A percentile compares a stretch with the other conserved stretches of the same genome.
These are phyloP conservation scores for Thalassoma bifasciatum DNA, from an alignment of 2,113 vertebrate genomes.

Conservation along the genomic window DNA sequence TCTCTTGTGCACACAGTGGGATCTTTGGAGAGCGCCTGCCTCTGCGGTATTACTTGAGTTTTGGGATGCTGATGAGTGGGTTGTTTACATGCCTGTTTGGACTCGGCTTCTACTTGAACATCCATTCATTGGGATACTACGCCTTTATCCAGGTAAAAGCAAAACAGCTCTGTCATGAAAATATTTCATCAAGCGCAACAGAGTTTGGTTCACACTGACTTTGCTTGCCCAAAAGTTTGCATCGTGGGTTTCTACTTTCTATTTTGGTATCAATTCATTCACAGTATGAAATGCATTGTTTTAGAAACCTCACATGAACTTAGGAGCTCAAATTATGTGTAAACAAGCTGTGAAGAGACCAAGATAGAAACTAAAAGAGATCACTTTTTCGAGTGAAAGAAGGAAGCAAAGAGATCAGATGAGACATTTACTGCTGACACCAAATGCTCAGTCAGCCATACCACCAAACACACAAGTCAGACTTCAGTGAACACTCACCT, in stretches of 20 bases:
- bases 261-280: too few relatives aligned
- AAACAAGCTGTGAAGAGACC: too few relatives aligned
- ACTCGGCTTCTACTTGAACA: constrained; percentile 92
- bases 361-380: too few relatives aligned
- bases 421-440: neutral
- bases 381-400: too few relatives aligned
- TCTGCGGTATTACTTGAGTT: constrained; percentile 91
- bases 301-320: too few relatives aligned
- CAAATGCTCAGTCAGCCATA: neutral
- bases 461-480: neutral
- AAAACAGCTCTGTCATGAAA: neutral
- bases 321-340: too few relatives aligned
- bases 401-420: neutral
- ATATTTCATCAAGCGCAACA: too few relatives aligned
- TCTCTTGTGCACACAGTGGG: constrained; percentile 80
- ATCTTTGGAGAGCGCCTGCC: constrained; percentile 97
- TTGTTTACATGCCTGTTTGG: constrained; percentile 92
- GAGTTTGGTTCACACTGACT: too few relatives aligned
- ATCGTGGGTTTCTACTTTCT: too few relatives aligned
- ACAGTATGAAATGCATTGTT: too few relatives aligned
- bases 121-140: constrained; percentile 93
- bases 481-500: neutral
- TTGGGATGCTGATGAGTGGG: constrained; percentile 93
- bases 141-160: constrained; percentile 89
- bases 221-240: too few relatives aligned